Evolutionary conservation across 2,797 vertebrate genomes (phyloP).

Genomic region (Odontamblyopus lacepedii): DNA sequence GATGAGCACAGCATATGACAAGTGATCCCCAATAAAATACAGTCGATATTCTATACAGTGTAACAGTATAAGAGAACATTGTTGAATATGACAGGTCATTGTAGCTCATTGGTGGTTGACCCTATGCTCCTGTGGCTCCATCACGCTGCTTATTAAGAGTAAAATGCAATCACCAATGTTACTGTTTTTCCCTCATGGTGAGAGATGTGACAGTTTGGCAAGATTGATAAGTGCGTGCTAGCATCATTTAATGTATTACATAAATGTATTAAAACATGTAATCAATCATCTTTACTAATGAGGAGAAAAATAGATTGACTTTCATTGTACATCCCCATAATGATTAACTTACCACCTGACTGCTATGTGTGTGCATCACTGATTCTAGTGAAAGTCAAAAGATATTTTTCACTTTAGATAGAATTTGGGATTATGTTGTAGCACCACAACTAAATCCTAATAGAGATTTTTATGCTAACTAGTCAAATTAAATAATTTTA

Average conservation of each 20-base stretch:
- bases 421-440: background rate
- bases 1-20: background rate
- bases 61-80: background rate
- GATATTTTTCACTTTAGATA: background rate
- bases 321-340: constrained; percentile 30
- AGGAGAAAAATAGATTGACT: constrained; percentile 42
- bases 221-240: constrained; percentile 46
- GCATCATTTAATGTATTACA: constrained; percentile 38
- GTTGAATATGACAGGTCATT: background rate
- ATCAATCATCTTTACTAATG: constrained; percentile 52
- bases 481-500: too few species aligned
- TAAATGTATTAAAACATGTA: constrained; percentile 43
- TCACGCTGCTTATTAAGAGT: constrained; percentile 1
- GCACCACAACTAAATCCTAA: background rate
- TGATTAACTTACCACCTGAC: constrained; percentile 50
- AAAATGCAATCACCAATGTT: constrained; percentile 25
- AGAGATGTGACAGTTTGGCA: constrained; percentile 20
- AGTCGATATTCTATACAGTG: background rate
- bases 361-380: constrained; percentile 7
- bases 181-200: constrained; percentile 26
- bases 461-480: too few species aligned
- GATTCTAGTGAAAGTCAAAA: background rate
- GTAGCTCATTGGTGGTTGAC: background rate
- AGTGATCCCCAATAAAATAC: background rate
- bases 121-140: background rate